Conservation (phyloP, 2,113 vertebrate genomes). For the Anguilla japonica region DNA sequence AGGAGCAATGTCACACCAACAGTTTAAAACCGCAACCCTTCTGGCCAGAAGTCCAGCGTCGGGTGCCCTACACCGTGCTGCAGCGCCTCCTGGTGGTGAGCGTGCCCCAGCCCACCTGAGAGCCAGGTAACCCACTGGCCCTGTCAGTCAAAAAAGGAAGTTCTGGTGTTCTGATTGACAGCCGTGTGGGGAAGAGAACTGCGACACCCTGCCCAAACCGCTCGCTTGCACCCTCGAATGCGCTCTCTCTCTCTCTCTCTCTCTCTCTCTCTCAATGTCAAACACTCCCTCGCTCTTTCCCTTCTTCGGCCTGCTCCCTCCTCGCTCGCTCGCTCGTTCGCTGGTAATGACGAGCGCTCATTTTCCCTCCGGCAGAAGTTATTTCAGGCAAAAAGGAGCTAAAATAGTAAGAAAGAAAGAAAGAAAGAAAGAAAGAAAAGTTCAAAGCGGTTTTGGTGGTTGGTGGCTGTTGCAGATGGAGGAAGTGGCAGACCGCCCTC, state of each 20-base stretch:
- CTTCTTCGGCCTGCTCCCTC: too few relatives aligned
- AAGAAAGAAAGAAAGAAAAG: background rate
- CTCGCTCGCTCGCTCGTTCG: background rate
- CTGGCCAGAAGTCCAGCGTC: background rate
- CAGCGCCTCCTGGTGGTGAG: background rate
- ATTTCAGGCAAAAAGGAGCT: conserved; percentile 11
- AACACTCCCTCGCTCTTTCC: background rate
- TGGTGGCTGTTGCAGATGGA: conserved; percentile 41
- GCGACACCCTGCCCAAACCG: background rate
- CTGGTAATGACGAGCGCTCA: background rate
- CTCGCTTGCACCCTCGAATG: background rate
- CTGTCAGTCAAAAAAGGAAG: too few relatives aligned
- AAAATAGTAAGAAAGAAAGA: background rate
- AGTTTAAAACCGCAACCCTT: background rate
- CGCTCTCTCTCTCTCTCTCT: background rate
- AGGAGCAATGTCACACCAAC: conserved; percentile 1
- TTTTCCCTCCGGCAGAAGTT: conserved; percentile 1
- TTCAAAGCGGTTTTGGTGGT: conserved; percentile 10
- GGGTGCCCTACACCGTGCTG: background rate
- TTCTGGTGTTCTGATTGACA: background rate
- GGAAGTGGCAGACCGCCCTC: conserved; percentile 24
- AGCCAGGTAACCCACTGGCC: background rate
- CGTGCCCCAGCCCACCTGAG: background rate
- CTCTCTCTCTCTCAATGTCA: background rate
- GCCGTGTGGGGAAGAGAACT: background rate